Evolutionary conservation across 92 coral and sea anemone genomes (phyloP).

Genomic region (Parazoanthus darwini): DNA sequence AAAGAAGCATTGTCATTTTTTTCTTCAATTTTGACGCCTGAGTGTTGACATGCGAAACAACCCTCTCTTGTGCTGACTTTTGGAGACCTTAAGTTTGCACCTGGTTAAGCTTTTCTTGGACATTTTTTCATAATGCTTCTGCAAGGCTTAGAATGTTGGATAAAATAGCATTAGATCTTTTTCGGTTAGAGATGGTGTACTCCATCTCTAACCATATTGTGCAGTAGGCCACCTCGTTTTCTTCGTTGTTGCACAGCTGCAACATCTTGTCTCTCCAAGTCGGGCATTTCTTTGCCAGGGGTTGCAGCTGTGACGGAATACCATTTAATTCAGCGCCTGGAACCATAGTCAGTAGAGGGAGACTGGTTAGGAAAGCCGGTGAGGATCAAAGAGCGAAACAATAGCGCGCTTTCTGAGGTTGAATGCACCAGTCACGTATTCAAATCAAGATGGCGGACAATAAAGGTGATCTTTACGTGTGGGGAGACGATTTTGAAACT

Average conservation of each 20-base stretch:
- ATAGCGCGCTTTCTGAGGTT: too few relatives aligned
- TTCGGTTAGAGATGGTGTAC: neutral
- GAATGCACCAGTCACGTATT: too few relatives aligned
- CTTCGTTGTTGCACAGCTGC: conserved; percentile 3
- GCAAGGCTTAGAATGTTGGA: neutral
- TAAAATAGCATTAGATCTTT: neutral
- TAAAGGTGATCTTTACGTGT: too few relatives aligned
- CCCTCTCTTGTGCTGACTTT: neutral
- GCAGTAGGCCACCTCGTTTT: neutral
- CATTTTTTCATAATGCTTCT: neutral
- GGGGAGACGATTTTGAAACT: too few relatives aligned
- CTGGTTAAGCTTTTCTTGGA: neutral
- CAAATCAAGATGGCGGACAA: too few relatives aligned
- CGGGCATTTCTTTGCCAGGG: conserved; percentile 4
- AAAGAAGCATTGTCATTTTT: neutral
- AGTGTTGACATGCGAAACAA: neutral
- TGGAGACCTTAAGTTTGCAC: neutral
- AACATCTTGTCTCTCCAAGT: neutral
- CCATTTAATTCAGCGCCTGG: neutral
- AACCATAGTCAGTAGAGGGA: too few relatives aligned
- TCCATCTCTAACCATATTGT: neutral
- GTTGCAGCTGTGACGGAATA: neutral
- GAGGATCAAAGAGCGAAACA: too few relatives aligned
- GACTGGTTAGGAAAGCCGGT: too few relatives aligned
- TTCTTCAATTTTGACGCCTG: neutral